A percentile compares a stretch with the other conserved stretches of the same genome.
Conservation (phyloP, 2,113 vertebrate genomes). For the Gracilinanus agilis region DNA sequence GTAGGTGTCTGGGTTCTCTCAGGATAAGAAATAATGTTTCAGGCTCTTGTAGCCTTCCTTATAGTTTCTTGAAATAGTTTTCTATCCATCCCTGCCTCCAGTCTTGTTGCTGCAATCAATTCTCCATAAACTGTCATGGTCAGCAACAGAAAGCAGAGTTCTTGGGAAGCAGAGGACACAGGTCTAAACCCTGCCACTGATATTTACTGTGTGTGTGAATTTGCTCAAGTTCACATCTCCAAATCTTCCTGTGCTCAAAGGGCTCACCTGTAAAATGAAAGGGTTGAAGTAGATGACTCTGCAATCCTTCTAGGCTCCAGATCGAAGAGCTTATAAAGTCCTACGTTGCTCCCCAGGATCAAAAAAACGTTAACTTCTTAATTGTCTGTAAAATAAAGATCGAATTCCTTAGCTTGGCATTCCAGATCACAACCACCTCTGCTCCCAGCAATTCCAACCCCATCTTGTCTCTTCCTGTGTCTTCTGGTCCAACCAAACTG, state of each 20-base stretch:
- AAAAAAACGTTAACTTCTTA: neutral
- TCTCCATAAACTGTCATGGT: neutral
- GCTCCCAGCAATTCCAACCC: neutral
- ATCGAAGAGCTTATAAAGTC: neutral
- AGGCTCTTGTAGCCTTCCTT: neutral
- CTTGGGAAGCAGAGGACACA: neutral
- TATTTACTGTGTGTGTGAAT: neutral
- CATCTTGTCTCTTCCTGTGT: neutral
- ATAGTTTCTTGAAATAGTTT: neutral
- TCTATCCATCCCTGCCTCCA: neutral
- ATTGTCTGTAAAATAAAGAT: neutral
- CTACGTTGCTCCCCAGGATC: neutral
- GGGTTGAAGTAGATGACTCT: neutral
- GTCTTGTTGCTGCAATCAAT: neutral
- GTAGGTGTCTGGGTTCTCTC: neutral
- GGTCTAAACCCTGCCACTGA: neutral
- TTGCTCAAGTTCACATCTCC: neutral
- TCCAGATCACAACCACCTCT: neutral
- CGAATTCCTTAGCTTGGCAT: neutral
- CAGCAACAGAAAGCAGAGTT: neutral
- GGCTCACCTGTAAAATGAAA: neutral
- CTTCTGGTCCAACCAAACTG: neutral
- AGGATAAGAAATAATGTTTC: neutral
- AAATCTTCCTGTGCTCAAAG: neutral
- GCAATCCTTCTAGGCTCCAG: neutral